Conservation (phyloP, 1,140 invertebrate genomes). For the Nymphalis io region DNA sequence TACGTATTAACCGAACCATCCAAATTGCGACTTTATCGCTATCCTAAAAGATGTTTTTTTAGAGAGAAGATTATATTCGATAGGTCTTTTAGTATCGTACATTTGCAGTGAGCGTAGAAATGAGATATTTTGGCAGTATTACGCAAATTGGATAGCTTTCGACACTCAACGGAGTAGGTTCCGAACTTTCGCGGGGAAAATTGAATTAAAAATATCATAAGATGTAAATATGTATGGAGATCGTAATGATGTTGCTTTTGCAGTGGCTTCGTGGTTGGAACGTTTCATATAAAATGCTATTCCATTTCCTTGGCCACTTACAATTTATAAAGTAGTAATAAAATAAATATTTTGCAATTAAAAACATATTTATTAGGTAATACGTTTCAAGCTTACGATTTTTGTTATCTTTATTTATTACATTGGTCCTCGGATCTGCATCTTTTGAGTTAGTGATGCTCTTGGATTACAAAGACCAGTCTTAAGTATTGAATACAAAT, state of each 20-base stretch:
- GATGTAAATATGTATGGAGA: conserved; percentile 75
- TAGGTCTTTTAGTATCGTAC: conserved; percentile 45
- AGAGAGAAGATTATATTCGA: conserved; percentile 18
- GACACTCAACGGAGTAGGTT: conserved; percentile 80
- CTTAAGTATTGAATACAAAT: no score
- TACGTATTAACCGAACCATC: conserved; percentile 29
- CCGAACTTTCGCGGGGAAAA: conserved; percentile 78
- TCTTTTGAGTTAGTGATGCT: no score
- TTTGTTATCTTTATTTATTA: no score
- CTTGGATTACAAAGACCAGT: no score
- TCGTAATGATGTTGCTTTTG: conserved; percentile 73
- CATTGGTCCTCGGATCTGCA: no score
- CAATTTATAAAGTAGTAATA: conserved; percentile 15
- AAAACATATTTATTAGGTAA: background rate
- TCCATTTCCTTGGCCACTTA: conserved; percentile 26
- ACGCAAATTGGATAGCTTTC: conserved; percentile 81
- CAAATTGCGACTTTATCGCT: conserved; percentile 42
- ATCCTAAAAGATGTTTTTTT: conserved; percentile 35
- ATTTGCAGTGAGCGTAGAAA: conserved; percentile 75
- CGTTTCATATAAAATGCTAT: conserved; percentile 29
- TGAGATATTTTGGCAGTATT: conserved; percentile 81
- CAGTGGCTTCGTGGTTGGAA: conserved; percentile 43
- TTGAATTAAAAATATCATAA: conserved; percentile 81
- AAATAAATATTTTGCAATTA: conserved; percentile 4
- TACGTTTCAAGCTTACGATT: no score